Evolutionary conservation across 2,797 vertebrate genomes (phyloP).

Genomic region (Cryptoblepharus egeriae): DNA sequence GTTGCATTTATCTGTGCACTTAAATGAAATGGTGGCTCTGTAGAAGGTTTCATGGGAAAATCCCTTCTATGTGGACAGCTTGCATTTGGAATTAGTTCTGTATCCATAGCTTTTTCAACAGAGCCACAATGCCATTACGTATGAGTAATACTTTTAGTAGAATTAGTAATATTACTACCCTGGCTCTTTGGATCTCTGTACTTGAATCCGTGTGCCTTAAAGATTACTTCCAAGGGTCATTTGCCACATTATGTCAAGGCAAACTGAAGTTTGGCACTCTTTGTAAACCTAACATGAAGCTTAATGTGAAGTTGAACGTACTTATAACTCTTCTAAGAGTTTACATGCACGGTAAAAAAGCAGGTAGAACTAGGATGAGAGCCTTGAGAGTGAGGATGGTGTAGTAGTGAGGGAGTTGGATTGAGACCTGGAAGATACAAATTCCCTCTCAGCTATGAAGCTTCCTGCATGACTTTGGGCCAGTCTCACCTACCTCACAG

Average conservation of each 20-base stretch:
- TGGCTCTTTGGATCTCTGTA: background rate
- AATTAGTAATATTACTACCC: too few relatives aligned
- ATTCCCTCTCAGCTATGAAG: too few relatives aligned
- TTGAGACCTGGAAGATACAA: too few relatives aligned
- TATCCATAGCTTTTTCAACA: background rate
- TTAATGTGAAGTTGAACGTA: background rate
- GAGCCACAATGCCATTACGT: background rate
- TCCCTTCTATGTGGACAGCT: background rate
- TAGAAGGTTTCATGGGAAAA: background rate
- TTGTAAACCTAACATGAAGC: background rate
- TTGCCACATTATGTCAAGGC: background rate
- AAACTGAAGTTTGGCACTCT: background rate
- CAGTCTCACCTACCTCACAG: too few relatives aligned
- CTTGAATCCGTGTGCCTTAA: background rate
- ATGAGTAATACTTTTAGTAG: too few relatives aligned
- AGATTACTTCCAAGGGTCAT: background rate
- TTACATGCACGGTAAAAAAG: too few relatives aligned
- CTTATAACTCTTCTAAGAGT: background rate
- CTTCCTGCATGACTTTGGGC: too few relatives aligned
- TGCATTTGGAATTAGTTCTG: background rate
- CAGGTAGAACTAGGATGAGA: too few relatives aligned
- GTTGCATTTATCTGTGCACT: background rate
- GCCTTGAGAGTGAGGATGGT: too few relatives aligned
- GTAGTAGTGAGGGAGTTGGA: too few relatives aligned
- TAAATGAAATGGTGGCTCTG: background rate